Base-by-base conservation (phyloP, 1,140 invertebrate species). In the Bombus turneri region DNA sequence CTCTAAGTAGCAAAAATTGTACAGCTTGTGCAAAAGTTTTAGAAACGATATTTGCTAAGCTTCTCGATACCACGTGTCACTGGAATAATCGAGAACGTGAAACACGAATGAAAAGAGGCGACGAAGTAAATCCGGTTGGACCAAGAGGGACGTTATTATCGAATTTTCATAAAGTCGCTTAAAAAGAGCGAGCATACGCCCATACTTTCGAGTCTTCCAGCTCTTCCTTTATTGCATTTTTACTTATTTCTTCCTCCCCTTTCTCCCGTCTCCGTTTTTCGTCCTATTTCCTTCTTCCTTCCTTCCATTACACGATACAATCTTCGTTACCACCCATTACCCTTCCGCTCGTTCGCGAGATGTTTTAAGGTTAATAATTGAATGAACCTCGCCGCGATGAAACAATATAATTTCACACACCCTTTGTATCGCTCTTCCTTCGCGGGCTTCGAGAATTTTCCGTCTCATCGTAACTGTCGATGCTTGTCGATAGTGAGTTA, bases 131-230 rank as follows among this genome's bases (percentile, higher is more conserved):
- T 74, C 69, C 59, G n/a, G 37, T 15, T 76, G 47, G 25, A 8
- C 31, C 41, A 39, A 22, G 37, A 53, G 31, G 47, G 37, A 47
- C 66, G 87, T 91, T 91, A 91, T 91, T 91, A 90, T 91, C 83
- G 90, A 81, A 91, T 91, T 91, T 90, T 91, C 89, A 91, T 91
- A 91, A 91, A 91, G 77, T 78, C 83, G 89, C 84, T 90, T 83
- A 89, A 90, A 90, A 82, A 80, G 85, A 62, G 41, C 68, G 77
- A 87, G 74, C 87, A 82, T 75, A 87, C 75, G 82, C 83, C 57
- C 69, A 62, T 62, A 66, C 74, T n/a, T 62, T 25, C 37, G 59
- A 80, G 71, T 81, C 9, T 18, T 31, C 9, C 12, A 25, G 53
- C 34, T 15, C 34, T 39, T 37, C 64, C 43, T 39, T 43, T 41